These are phyloP conservation scores for Aurelia sp. DNA, from an alignment of 30 jellyfish, hydroid and myxozoan genomes.

Conservation along the genomic window DNA sequence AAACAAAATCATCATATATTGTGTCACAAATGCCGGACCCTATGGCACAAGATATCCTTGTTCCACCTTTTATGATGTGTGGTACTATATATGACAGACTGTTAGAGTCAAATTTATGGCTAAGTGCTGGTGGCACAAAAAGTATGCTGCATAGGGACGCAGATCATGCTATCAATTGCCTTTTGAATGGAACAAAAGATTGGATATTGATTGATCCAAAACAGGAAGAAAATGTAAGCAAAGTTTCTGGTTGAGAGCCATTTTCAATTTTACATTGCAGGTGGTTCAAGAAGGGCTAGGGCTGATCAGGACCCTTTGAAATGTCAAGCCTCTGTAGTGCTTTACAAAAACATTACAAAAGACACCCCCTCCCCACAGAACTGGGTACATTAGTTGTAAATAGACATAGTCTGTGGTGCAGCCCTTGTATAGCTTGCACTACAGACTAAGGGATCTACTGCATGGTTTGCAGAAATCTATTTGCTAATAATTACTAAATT, in stretches of 20 bases:
- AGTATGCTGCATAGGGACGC: conserved; percentile 66
- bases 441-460: no score
- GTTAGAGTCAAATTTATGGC: conserved; percentile 65
- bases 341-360: no score
- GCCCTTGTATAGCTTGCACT: no score
- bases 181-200: conserved; percentile 59
- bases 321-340: no score
- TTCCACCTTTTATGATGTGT: conserved; percentile 65
- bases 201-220: conserved; percentile 69
- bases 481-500: no score
- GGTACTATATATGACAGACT: conserved; percentile 55
- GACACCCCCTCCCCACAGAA: no score
- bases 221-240: conserved; percentile 51
- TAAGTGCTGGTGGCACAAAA: conserved; percentile 71
- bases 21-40: conserved; percentile 70
- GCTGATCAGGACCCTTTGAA: no score
- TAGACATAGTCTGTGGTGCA: no score
- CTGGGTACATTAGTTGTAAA: no score
- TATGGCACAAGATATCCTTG: conserved; percentile 60
- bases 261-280: no score
- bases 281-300: no score
- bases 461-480: no score
- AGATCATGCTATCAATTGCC: conserved; percentile 65
- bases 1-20: conserved; percentile 36
- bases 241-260: not conserved